phyloP scores from a whole-genome alignment of 2,797 vertebrate genomes.

The Scomberomorus guttatus region DNA sequence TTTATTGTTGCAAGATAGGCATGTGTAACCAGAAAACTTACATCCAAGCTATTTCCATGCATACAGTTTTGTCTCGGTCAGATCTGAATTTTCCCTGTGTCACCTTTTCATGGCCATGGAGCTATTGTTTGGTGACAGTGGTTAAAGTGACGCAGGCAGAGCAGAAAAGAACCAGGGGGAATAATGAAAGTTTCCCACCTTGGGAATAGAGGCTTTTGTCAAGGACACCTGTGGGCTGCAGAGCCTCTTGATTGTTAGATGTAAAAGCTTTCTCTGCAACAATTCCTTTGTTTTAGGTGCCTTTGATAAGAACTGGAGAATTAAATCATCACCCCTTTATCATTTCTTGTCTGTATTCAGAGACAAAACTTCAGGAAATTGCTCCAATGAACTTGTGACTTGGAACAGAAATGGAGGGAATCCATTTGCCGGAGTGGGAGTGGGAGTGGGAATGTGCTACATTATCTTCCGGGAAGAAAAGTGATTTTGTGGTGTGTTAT shows the following conservation, averaged over 20 bases:
- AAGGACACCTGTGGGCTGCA: not conserved
- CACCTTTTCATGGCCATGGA: constrained; percentile 14
- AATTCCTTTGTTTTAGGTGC: constrained; percentile 38
- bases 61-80: not conserved
- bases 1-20: not conserved
- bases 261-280: constrained; percentile 3
- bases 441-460: not conserved
- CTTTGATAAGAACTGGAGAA: constrained; percentile 12
- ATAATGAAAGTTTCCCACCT: constrained; percentile 30
- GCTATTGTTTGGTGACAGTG: constrained; percentile 30
- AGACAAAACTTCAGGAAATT: constrained; percentile 44
- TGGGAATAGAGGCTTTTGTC: constrained; percentile 29
- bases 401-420: constrained; percentile 31
- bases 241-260: constrained; percentile 16
- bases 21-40: not conserved
- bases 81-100: constrained; percentile 16
- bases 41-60: not conserved
- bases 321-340: constrained; percentile 12
- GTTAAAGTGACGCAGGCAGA: constrained; percentile 9
- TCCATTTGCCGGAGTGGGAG: constrained; percentile 37
- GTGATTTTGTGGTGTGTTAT: constrained; percentile 24
- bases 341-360: constrained; percentile 38
- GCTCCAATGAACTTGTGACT: constrained; percentile 46
- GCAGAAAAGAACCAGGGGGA: constrained; percentile 13
- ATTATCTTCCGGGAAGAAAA: constrained; percentile 31